Evolutionary conservation across 2,797 vertebrate species (phyloP).

Genomic region (Urosaurus nigricauda): DNA sequence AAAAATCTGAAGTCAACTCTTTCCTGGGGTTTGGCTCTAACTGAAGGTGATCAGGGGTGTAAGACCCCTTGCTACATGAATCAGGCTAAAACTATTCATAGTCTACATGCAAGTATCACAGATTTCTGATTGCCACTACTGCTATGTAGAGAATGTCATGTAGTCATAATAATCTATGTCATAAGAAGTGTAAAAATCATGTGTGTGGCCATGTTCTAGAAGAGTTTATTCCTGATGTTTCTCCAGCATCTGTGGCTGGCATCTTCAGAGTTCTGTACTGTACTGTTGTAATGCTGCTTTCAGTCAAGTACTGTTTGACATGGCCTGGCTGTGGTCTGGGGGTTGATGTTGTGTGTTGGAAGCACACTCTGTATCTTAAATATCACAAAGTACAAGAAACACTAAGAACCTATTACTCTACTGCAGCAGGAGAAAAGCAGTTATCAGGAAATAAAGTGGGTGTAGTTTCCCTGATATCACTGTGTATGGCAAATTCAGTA

Average conservation of each 20-base stretch:
- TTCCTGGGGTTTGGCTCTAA: background rate
- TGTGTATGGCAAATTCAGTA: background rate
- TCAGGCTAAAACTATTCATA: no score
- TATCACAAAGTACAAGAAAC: background rate
- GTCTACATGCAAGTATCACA: background rate
- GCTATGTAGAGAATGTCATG: background rate
- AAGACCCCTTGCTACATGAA: no score
- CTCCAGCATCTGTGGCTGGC: no score
- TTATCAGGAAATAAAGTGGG: background rate
- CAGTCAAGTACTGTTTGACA: background rate
- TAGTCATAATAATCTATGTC: background rate
- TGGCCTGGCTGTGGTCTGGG: no score
- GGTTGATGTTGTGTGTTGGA: background rate
- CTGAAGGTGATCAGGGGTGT: accelerated
- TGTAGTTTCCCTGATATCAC: background rate
- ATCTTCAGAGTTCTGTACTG: background rate
- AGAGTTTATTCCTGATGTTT: no score
- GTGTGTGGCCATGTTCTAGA: no score
- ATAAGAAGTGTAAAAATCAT: no score
- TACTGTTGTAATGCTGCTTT: background rate
- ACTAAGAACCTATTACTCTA: background rate
- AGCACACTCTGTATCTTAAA: background rate
- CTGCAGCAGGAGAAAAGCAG: background rate
- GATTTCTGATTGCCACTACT: background rate
- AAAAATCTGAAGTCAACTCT: background rate